Base-by-base conservation (phyloP, 1,140 invertebrate genomes). In the Ips typographus region DNA sequence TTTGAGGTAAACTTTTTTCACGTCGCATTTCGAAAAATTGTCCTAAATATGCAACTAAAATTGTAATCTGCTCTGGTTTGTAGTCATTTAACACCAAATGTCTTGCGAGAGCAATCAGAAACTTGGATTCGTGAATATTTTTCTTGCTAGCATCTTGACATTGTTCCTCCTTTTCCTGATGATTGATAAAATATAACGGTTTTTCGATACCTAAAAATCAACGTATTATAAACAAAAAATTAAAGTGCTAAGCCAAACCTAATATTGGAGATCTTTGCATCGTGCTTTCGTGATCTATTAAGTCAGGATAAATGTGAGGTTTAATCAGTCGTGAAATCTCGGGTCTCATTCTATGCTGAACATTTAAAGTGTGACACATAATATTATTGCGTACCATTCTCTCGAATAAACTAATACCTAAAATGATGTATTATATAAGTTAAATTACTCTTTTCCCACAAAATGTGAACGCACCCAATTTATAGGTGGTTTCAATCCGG, bases 331-430 rank as follows among this genome's bases (percentile, higher is more conserved):
- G 75, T 0, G 87, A 83, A 51, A 91, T 86, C 74, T 87, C 85
- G 0, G 86, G 87, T 3, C 88, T 79, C 89, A 91, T 91, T 56
- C 89, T 82, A 75, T 90, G 87, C 76, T 91, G 89, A 3, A 85
- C 82, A 53, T 78, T 73, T 1, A 90, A 80, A 2, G 81, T 78
- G 3, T 81, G 77, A 69, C 81, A 85, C 51, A 85, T 81, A 3
- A 88, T 79, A 0, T 83, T 80, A 74, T 88, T 87, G 7, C 78
- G 81, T 22, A 91, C 83, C 81, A 91, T 85, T 43, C 91, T 84
- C 77, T 92, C 90, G 77, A 92, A 92, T 40, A 93, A 79, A 1
- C 90, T 92, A 43, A 91, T 83, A 60, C 91, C 87, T 36, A 91
- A 57, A 56, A 65, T 3, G 2, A 56, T 56, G 53, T 36, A 22